Evolutionary conservation across 1,140 invertebrate species (phyloP), one percentile per base, ranked within the genome.

Genomic region (Procambarus clarkii): DNA sequence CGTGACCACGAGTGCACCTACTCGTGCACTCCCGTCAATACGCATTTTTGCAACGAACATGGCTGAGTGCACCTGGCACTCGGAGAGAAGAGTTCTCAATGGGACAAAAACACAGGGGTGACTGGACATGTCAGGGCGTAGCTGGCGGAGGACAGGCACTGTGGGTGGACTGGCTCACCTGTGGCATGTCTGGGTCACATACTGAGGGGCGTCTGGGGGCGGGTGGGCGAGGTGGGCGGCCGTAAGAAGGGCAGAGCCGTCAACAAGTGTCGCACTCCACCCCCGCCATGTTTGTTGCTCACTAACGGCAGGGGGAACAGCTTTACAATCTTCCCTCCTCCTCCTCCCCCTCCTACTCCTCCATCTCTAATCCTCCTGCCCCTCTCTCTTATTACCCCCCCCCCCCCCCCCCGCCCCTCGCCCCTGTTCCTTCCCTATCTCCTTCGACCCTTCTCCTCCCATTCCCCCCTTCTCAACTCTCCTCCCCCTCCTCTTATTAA

Each of bases 1-100:
- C 5, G 5, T 71, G n/a, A 4, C 18, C 44, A 48, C 9, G 48
- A 85, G 74, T 74, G 69, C 69, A 85, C 13, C 64, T 50, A 48
- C 48, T 48, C n/a, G 69, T 86, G 83, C 69, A 86, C 74, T 85
- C 64, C 82, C 34, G 82, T 85, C 82, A 85, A 86, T 86, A 86
- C 83, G 83, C 83, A 86, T 86, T 86, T 86, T 86, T 54, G 83
- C 83, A 86, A 76, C 54, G 83, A 86, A 86, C 83, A 86, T 86
- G 83, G 83, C 83, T 86, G 83, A 86, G 76, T 76, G 83, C 45
- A 74, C 69, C 21, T 76, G 60, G 64, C 64, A 69, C 64, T 69
- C 3, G 45, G 64, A 34, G 34, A 34, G 34, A 1, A 34, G 34
- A 34, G 34, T 34, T 34, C 64, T 69, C 64, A 69, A 18, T 69